Conservation (phyloP, 2,113 vertebrate species). For the Oryzias celebensis region DNA sequence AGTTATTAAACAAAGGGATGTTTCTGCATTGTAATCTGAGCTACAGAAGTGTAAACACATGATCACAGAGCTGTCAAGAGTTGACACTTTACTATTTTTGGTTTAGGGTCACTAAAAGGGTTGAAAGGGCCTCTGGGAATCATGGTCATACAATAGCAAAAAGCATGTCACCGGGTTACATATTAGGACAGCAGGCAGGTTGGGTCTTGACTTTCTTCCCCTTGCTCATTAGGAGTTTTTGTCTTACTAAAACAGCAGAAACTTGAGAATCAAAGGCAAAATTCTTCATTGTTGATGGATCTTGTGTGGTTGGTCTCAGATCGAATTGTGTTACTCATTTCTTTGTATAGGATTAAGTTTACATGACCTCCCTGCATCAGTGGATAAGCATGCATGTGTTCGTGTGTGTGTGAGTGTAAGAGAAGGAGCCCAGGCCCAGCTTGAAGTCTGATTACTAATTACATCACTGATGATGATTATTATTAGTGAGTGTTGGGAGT, state of each 20-base stretch:
- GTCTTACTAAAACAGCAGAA: conserved; percentile 55
- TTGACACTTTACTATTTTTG: conserved; percentile 32
- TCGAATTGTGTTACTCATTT: conserved; percentile 25
- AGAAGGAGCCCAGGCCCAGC: conserved; percentile 38
- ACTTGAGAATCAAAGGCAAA: conserved; percentile 49
- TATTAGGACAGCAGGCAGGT: conserved; percentile 39
- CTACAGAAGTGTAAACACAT: conserved; percentile 15
- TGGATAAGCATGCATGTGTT: not conserved
- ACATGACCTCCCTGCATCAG: not conserved
- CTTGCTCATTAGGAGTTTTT: conserved; percentile 47
- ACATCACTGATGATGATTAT: conserved; percentile 57
- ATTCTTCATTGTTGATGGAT: conserved; percentile 60
- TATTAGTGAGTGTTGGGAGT: conserved; percentile 55
- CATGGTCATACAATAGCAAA: conserved; percentile 11
- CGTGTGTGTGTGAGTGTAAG: conserved; percentile 32
- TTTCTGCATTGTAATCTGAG: conserved; percentile 22
- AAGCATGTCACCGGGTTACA: conserved; percentile 28
- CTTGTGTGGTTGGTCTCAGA: conserved; percentile 48
- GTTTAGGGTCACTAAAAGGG: conserved; percentile 8
- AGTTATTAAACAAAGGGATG: conserved; percentile 32
- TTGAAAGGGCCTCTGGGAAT: conserved; percentile 22
- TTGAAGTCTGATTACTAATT: conserved; percentile 54
- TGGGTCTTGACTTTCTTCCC: conserved; percentile 43
- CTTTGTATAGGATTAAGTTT: conserved; percentile 9
- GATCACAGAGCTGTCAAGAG: conserved; percentile 13